phyloP scores from a whole-genome alignment of 1,140 invertebrate species.

The Drosophila sp. region DNA sequence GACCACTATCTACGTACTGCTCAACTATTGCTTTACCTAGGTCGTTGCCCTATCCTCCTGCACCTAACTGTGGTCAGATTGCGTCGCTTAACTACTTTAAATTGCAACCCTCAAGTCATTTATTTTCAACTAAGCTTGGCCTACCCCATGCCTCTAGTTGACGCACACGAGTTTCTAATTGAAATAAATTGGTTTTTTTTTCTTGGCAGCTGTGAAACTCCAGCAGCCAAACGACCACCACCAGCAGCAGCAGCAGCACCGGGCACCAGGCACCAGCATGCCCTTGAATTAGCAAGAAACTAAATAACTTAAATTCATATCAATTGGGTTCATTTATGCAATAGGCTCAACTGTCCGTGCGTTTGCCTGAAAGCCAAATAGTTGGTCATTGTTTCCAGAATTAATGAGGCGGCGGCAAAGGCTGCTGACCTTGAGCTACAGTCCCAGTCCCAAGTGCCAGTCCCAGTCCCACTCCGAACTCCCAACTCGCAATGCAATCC shows the following conservation, averaged over 20 bases:
- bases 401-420: constrained; percentile 50
- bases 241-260: constrained; percentile 14
- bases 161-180: constrained; percentile 73
- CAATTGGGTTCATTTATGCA: constrained; percentile 65
- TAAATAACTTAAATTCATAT: constrained; percentile 64
- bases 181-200: constrained; percentile 70
- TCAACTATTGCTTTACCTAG: background rate
- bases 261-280: constrained; percentile 41
- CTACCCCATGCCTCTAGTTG: constrained; percentile 19
- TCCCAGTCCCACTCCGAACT: background rate
- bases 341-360: constrained; percentile 10
- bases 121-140: constrained; percentile 36
- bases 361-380: constrained; percentile 34
- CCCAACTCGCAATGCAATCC: constrained; percentile 4
- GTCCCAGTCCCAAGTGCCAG: constrained; percentile 4
- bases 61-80: constrained; percentile 24
- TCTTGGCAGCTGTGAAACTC: constrained; percentile 29
- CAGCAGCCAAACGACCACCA: constrained; percentile 6
- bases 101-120: constrained; percentile 49
- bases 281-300: constrained; percentile 74
- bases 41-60: constrained; percentile 4
- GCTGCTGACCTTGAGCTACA: constrained; percentile 63
- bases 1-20: background rate
- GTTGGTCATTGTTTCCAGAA: constrained; percentile 38
- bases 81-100: constrained; percentile 31